Evolutionary conservation across 2,888 invertebrate genomes (phyloP), one percentile per base, ranked within the genome.

Genomic region (Melanchra persicariae): DNA sequence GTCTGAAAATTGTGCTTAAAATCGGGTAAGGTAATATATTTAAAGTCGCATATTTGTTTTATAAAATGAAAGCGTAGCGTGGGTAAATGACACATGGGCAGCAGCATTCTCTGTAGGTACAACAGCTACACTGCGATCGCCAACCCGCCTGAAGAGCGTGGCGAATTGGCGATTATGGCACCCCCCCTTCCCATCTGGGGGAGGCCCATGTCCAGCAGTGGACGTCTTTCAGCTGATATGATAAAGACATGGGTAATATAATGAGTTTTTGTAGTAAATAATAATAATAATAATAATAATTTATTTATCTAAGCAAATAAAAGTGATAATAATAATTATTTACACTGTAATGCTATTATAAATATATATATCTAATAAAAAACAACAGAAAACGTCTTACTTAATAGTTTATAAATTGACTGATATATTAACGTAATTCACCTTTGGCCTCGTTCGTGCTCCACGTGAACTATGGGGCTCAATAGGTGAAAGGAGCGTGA

Each of bases 391-490:
- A 30, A 69, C 10, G 17, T 54, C 52, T 63, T 62, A 60, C 58
- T 74, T 59, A 64, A 54, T 71, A 60, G 64, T 70, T 72, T 54
- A 57, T 70, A 67, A 72, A 73, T 74, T 59, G 62, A 49, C 59
- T 76, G 70, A 78, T 73, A 77, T 81, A 77, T 70, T 86, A 87
- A 88, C 86, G 87, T 87, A 87, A 80, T 87, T 91, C 86, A 92
- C 90, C 92, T 94, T 84, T 92, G 92, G 91, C 93, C 92, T 88
- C 76, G 81, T 85, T 87, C 91, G 91, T 93, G 93, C 89, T 90
- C 87, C 85, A 89, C 88, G 87, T 91, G 92, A 92, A 92, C 92
- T 92, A 90, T 91, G 83, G 87, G 84, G 84, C 86, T 82, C 84
- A 85, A 85, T 90, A 85, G 90, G 94, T 93, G 94, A 95, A 94